These are phyloP conservation scores for Anabas testudineus DNA, from an alignment of 2,797 vertebrate species.

Conservation along the genomic window DNA sequence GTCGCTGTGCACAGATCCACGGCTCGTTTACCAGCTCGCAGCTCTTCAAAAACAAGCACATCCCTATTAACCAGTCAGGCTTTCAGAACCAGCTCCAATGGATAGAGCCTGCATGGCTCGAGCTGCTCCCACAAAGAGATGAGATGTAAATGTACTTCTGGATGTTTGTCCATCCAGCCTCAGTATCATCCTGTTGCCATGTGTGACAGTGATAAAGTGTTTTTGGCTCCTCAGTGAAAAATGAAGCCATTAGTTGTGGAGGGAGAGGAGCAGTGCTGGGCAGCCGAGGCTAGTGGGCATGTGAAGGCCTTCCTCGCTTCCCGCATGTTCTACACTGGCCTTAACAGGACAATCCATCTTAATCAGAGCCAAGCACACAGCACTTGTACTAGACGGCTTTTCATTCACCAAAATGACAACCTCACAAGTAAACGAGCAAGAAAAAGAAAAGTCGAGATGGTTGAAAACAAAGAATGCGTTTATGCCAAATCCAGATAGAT, in stretches of 20 bases:
- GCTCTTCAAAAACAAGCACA: constrained; percentile 57
- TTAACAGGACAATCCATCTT: constrained; percentile 68
- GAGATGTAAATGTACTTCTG: constrained; percentile 6
- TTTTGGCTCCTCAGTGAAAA: constrained; percentile 75
- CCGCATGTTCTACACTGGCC: constrained; percentile 17
- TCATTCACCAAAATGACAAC: constrained; percentile 60
- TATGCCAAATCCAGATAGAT: neutral
- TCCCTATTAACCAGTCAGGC: constrained; percentile 62
- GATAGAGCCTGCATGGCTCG: constrained; percentile 8
- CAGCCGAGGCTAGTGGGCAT: constrained; percentile 44
- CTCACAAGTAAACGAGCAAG: constrained; percentile 46
- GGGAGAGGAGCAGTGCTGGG: constrained; percentile 31
- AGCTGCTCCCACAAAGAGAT: neutral
- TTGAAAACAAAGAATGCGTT: constrained; percentile 20
- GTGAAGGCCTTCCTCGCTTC: constrained; percentile 42
- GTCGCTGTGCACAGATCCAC: constrained; percentile 44
- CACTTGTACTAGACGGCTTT: constrained; percentile 50
- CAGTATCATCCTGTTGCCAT: constrained; percentile 42
- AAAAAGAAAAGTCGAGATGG: constrained; percentile 38
- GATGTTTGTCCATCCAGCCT: constrained; percentile 31
- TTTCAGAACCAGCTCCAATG: constrained; percentile 34
- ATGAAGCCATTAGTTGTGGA: constrained; percentile 76
- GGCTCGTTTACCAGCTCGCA: constrained; percentile 62
- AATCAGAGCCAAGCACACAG: constrained; percentile 53
- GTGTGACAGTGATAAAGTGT: constrained; percentile 75